A percentile compares a stretch with the other conserved stretches of the same genome.
Evolutionary conservation across 92 coral and sea anemone genomes (phyloP).

Genomic region (Siderastrea radians): DNA sequence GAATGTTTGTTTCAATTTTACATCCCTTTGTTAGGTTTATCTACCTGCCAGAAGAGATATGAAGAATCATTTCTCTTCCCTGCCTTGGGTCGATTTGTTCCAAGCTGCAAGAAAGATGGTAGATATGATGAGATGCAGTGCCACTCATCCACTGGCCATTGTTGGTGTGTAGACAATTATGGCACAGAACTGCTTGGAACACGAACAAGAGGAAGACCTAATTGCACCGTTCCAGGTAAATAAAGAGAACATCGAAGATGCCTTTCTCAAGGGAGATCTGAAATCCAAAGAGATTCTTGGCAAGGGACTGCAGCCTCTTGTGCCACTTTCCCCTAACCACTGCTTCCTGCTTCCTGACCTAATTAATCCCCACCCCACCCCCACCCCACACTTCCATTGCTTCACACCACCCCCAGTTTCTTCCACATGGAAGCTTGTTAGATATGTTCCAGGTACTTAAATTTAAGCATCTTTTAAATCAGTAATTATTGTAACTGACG

Average conservation of each 20-base stretch:
- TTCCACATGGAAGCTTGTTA: too few species aligned
- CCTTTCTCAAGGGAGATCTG: background rate
- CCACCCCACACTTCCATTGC: too few species aligned
- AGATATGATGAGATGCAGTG: conserved; percentile 60
- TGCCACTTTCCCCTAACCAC: too few species aligned
- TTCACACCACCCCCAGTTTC: too few species aligned
- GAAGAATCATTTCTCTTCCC: conserved; percentile 69
- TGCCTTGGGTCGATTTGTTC: conserved; percentile 77
- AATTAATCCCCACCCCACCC: too few species aligned
- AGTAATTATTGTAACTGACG: too few species aligned
- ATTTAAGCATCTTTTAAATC: too few species aligned
- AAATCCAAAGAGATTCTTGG: too few species aligned
- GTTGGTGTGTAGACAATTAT: conserved; percentile 69
- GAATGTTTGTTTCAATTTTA: background rate
- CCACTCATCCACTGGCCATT: conserved; percentile 53
- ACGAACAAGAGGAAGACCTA: conserved; percentile 31
- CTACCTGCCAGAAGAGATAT: conserved; percentile 74
- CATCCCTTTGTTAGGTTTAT: conserved; percentile 34
- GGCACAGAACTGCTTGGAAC: conserved; percentile 57
- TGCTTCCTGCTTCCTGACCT: too few species aligned
- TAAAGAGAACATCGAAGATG: background rate
- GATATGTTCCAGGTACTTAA: too few species aligned
- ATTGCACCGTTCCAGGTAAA: conserved; percentile 50
- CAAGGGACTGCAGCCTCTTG: too few species aligned
- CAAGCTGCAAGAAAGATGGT: conserved; percentile 76